Evolutionary conservation across 2,888 invertebrate genomes (phyloP), one percentile per base, ranked within the genome.

Genomic region (Yponomeuta cagnagella): DNA sequence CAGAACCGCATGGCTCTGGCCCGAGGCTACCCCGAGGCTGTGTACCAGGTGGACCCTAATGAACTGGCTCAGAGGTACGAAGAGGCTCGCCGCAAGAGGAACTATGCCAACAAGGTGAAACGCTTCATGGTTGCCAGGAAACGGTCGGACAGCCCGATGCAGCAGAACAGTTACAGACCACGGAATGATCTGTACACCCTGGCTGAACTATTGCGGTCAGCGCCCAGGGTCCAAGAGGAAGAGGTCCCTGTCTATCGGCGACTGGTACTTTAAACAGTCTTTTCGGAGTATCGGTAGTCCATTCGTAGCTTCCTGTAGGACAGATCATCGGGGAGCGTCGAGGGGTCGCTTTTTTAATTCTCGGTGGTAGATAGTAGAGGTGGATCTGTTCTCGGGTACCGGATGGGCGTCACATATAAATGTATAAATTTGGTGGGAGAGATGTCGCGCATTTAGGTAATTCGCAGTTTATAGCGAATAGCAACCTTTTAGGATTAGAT

Each of bases 101-200:
- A 90, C 74, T 92, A 93, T 74, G 87, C 88, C 9, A 91, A 90
- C 77, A 91, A 90, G 76, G 81, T 91, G 82, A 94, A 94, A 81
- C 89, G 94, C 63, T 94, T 94, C 79, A 94, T 94, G 94, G 94
- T 94, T 0, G 92, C 94, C 33, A 90, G 93, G 77, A 94, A 94
- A 80, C 90, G 90, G 8, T 88, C 92, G 0, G 91, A 90, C 70
- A 79, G 82, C 58, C 82, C 87, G 82, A 80, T 85, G 78, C 89
- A 86, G 75, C 90, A 90, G 77, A 89, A 89, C 73, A 86, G 80
- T 77, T 91, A 90, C 77, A 79, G 91, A 72, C 90, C 93, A 73
- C 90, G 93, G 65, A 94, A 94, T 74, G 94, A 94, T 76, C 89
- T 93, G 68, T 94, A 94, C 81, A 93, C 93, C 1, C 84, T 94